Base-by-base conservation (phyloP, 2,888 invertebrate genomes). In the Dolomedes plantarius region DNA sequence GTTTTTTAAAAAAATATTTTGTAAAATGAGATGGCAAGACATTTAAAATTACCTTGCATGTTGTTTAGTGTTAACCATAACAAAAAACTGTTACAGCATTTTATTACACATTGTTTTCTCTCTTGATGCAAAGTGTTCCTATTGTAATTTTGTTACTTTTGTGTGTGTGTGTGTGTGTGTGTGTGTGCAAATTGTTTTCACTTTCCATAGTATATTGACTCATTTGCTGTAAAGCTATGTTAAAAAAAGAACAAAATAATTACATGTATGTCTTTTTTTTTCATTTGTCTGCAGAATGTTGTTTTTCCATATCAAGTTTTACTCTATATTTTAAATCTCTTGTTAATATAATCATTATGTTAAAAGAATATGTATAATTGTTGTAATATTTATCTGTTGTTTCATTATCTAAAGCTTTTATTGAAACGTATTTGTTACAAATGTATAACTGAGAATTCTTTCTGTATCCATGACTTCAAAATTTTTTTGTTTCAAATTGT, bases 1-100 rank as follows among this genome's bases (percentile, higher is more conserved):
- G 28, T 64, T 64, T 73, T 71, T 78, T 62, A 74, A 67, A 78
- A 62, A 74, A 67, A 74, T 62, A 77, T 74, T 85, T 78, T 78
- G 73, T 74, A 27, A 41, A 29, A 27, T 46, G 76, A 85, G 85
- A 85, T 78, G 78, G 78, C 73, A 74, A 78, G 85, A 85, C 78
- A 85, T 76, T 83, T 65, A 71, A 76, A 77, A 71, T 71, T 72
- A 65, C 50, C 27, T 69, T 82, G 41, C 41, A 36, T 69, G 27
- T 68, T 75, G 71, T 76, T 69, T 46, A n/a, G 50, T 71, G 71
- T 68, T 19, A 23, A 68, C n/a, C n/a, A n/a, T n/a, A 16, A 19
- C 19, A n/a, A n/a, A n/a, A 39, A 68, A 36, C 28, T 68, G 39
- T 79, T 71, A 62, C 16, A 75, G 46, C 46, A 68, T 68, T 68